A percentile compares a stretch with the other conserved stretches of the same genome.
Conservation (phyloP, 1,140 invertebrate genomes). For the Eriocheir sinensis region DNA sequence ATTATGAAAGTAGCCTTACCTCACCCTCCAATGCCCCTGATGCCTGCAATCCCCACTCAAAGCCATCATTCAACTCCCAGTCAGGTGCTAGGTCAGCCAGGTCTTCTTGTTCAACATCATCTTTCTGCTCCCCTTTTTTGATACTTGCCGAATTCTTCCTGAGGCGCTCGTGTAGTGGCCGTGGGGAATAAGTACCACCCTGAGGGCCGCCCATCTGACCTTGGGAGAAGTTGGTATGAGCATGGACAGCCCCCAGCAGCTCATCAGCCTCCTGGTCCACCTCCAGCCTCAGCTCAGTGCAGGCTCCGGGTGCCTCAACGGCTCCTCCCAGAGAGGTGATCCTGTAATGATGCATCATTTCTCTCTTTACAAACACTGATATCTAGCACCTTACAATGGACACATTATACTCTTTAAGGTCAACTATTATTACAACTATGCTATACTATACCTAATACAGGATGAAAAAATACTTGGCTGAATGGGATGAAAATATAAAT, state of each 20-base stretch:
- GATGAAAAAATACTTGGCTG: too few species aligned
- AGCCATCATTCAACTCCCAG: constrained; percentile 77
- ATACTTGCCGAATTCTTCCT: constrained; percentile 52
- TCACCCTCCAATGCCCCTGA: constrained; percentile 38
- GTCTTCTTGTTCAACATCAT: constrained; percentile 65
- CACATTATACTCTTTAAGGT: too few species aligned
- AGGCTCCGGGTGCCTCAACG: constrained; percentile 40
- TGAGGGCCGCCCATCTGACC: not conserved
- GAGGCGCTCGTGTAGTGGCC: constrained; percentile 66
- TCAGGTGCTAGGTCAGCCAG: constrained; percentile 77
- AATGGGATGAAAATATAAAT: too few species aligned
- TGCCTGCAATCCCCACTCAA: constrained; percentile 74
- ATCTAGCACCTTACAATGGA: too few species aligned
- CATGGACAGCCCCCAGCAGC: constrained; percentile 77
- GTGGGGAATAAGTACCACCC: not conserved
- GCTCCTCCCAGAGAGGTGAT: not conserved
- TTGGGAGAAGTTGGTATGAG: constrained; percentile 44
- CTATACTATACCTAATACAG: not conserved
- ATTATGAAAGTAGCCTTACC: constrained; percentile 31
- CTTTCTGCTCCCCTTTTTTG: not conserved
- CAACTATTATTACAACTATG: too few species aligned
- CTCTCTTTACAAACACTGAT: not conserved
- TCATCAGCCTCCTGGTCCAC: constrained; percentile 79
- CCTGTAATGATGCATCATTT: not conserved
- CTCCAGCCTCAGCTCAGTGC: constrained; percentile 72